Evolutionary conservation across 2,888 invertebrate species (phyloP).

Genomic region (Embidobia sp.): DNA sequence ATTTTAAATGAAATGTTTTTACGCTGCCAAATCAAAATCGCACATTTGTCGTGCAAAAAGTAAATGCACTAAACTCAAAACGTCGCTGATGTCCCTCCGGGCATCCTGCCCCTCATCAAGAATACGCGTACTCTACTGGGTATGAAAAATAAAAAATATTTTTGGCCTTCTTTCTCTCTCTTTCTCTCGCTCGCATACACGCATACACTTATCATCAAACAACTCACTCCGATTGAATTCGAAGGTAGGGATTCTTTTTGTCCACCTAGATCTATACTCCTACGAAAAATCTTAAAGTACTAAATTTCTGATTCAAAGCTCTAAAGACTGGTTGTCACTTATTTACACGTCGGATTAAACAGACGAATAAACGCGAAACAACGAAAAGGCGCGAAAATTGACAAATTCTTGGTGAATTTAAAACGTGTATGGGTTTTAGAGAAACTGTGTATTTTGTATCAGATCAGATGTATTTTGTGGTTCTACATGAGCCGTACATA

Average conservation of each 20-base stretch:
- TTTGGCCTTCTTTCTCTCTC: conserved; percentile 43
- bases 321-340: conserved; percentile 33
- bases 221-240: conserved; percentile 12
- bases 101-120: conserved; percentile 23
- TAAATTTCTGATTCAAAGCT: conserved; percentile 53
- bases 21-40: too few relatives aligned
- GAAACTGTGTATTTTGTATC: too few relatives aligned
- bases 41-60: too few relatives aligned
- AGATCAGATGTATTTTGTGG: too few relatives aligned
- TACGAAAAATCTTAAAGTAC: conserved; percentile 41
- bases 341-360: conserved; percentile 28
- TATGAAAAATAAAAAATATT: conserved; percentile 66
- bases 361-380: background rate
- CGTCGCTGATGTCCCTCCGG: conserved; percentile 16
- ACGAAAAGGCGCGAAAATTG: background rate
- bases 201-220: too few relatives aligned
- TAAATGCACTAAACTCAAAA: too few relatives aligned
- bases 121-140: conserved; percentile 54
- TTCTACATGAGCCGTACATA: too few relatives aligned
- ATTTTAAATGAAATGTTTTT: too few relatives aligned
- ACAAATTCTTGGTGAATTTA: too few relatives aligned
- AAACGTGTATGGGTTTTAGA: too few relatives aligned
- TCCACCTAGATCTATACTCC: conserved; percentile 36
- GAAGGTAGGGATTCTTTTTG: conserved; percentile 46
- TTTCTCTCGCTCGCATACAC: conserved; percentile 2